Evolutionary conservation across 2,113 vertebrate species (phyloP).

Genomic region (Cottus gobio): DNA sequence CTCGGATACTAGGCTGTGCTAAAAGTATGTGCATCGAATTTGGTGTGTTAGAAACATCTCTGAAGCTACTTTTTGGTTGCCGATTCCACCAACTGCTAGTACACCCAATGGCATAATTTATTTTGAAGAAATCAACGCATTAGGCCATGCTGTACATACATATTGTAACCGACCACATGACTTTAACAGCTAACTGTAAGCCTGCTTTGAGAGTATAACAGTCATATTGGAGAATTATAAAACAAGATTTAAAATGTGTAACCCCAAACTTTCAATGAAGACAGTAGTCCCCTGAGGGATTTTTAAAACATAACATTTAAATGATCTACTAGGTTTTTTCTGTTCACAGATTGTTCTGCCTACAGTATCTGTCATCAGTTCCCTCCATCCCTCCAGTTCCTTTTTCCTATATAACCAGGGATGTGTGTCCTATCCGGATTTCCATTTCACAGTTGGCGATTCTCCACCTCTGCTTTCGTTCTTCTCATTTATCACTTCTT

Average conservation of each 20-base stretch:
- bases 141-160: background rate
- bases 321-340: too few species aligned
- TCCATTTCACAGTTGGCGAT: slow-evolving; percentile 55
- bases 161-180: background rate
- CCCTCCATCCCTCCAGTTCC: too few species aligned
- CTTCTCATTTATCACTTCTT: slow-evolving; percentile 34
- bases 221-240: background rate
- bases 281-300: background rate
- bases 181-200: background rate
- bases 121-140: background rate
- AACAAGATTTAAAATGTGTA: background rate
- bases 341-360: too few species aligned
- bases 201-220: background rate
- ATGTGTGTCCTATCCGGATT: slow-evolving; percentile 13
- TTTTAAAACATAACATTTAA: too few species aligned
- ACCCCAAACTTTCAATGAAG: background rate
- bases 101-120: too few species aligned
- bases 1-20: too few species aligned
- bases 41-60: background rate
- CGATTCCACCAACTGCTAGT: background rate
- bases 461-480: background rate
- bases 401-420: background rate
- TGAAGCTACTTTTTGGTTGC: background rate
- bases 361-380: too few species aligned
- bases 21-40: background rate